These are phyloP conservation scores for Callopanchax toddi DNA, from an alignment of 2,113 vertebrate genomes.

Conservation along the genomic window DNA sequence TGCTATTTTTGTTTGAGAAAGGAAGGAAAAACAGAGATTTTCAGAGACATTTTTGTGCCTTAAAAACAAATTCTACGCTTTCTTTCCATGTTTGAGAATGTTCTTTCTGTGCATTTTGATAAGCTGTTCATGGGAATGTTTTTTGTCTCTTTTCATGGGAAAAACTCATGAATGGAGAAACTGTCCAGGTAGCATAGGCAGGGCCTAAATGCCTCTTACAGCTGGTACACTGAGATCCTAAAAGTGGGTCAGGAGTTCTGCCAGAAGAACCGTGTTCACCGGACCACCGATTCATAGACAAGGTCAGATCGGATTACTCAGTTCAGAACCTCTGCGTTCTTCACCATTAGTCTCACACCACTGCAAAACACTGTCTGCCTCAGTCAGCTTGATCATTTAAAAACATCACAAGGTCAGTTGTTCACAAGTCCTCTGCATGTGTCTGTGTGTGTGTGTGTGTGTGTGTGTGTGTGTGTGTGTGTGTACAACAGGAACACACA, in stretches of 20 bases:
- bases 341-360: conserved; percentile 63
- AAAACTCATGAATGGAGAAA: too few relatives aligned
- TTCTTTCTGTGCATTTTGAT: too few relatives aligned
- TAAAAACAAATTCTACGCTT: too few relatives aligned
- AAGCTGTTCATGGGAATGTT: too few relatives aligned
- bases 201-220: conserved; percentile 27
- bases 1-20: too few relatives aligned
- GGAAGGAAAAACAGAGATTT: too few relatives aligned
- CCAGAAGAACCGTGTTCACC: conserved; percentile 51
- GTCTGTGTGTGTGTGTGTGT: conserved; percentile 6
- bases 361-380: conserved; percentile 46
- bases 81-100: too few relatives aligned
- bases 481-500: conserved; percentile 8
- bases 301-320: conserved; percentile 70
- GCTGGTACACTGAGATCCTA: conserved; percentile 49
- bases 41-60: too few relatives aligned
- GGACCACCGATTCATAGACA: conserved; percentile 53
- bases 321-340: conserved; percentile 59
- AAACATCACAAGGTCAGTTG: conserved; percentile 57
- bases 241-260: conserved; percentile 65
- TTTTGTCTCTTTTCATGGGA: too few relatives aligned
- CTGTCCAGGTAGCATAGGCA: too few relatives aligned
- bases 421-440: conserved; percentile 23
- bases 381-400: conserved; percentile 17
- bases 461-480: too few relatives aligned